phyloP scores from a whole-genome alignment of 2,888 invertebrate genomes.

The Cephus runcator region DNA sequence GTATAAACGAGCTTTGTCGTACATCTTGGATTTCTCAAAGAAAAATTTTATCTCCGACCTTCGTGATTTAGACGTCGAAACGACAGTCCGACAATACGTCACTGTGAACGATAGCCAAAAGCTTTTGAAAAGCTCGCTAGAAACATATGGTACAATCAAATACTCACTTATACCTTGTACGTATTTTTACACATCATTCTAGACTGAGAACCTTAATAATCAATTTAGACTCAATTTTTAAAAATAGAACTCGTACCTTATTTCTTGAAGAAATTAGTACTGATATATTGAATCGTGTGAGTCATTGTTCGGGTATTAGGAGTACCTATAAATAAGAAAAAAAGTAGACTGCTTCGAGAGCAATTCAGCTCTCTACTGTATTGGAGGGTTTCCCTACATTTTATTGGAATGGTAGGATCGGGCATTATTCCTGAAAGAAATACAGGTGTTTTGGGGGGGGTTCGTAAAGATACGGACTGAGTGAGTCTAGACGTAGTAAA shows the following conservation, averaged over 20 bases:
- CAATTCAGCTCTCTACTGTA: background rate
- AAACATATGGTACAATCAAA: too few species aligned
- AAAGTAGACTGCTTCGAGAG: background rate
- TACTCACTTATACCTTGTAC: too few species aligned
- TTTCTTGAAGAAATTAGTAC: too few species aligned
- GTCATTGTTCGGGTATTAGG: background rate
- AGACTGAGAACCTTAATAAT: too few species aligned
- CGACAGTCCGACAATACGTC: too few species aligned
- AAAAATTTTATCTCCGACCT: background rate
- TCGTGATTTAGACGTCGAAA: background rate
- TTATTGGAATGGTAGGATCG: background rate
- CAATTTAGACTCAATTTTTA: too few species aligned
- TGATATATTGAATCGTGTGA: background rate
- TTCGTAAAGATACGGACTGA: constrained; percentile 36
- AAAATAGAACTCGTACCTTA: too few species aligned
- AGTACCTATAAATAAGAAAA: background rate
- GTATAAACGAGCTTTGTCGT: background rate
- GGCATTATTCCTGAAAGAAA: constrained; percentile 14
- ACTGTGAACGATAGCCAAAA: too few species aligned
- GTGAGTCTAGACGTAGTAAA: constrained; percentile 39
- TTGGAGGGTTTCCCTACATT: background rate
- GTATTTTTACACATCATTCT: too few species aligned
- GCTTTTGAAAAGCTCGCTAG: too few species aligned
- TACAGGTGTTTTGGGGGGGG: constrained; percentile 34
- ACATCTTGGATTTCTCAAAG: background rate